These are phyloP conservation scores for Spinus pinus DNA, from an alignment of 2,797 vertebrate genomes.

Conservation along the genomic window DNA sequence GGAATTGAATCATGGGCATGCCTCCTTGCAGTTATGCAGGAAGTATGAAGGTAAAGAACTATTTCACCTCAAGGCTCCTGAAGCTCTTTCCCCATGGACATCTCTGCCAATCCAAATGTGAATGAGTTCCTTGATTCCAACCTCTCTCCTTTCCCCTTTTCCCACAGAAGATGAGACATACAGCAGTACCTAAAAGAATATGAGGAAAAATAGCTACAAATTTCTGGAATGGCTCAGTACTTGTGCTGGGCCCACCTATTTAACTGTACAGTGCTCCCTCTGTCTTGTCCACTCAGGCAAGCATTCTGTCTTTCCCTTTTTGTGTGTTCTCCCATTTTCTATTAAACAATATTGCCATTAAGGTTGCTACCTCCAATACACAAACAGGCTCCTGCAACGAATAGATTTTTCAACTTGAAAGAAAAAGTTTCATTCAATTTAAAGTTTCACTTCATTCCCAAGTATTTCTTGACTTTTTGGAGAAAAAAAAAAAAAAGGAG, in stretches of 20 bases:
- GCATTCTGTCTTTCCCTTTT: background rate
- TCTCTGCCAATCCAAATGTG: background rate
- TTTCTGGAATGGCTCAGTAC: background rate
- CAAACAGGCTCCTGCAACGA: background rate
- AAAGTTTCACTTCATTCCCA: constrained; percentile 18
- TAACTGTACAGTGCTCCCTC: background rate
- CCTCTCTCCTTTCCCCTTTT: background rate
- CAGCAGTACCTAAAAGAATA: background rate
- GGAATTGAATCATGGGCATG: background rate
- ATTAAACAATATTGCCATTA: background rate
- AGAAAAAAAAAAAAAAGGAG: background rate
- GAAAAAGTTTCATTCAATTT: constrained; percentile 26
- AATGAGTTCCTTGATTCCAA: background rate
- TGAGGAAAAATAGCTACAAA: background rate
- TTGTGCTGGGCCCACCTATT: background rate
- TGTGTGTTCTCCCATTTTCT: background rate
- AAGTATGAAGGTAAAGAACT: background rate
- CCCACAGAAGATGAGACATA: background rate
- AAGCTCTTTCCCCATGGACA: background rate
- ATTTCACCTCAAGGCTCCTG: background rate
- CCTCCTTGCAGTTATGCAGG: background rate
- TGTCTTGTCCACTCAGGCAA: background rate
- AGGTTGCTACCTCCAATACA: background rate
- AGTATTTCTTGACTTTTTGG: background rate
- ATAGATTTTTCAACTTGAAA: constrained; percentile 43